Evolutionary conservation across 1,140 invertebrate species (phyloP).

Genomic region (Campoletis sonorensis): DNA sequence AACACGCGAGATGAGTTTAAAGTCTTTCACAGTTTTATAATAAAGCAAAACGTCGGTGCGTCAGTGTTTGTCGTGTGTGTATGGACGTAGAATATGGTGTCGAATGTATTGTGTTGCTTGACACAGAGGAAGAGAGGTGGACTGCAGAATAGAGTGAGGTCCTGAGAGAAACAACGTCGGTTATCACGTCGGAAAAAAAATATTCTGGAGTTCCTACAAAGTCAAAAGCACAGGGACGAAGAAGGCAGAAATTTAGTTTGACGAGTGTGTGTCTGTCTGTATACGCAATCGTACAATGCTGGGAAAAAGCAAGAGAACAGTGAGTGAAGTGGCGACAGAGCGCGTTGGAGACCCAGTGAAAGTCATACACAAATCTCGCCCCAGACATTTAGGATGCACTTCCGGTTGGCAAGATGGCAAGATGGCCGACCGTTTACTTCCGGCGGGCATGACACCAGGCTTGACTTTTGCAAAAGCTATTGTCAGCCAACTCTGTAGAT

Average conservation of each 20-base stretch:
- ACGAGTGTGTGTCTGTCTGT: background rate
- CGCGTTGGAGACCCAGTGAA: slow-evolving; percentile 3
- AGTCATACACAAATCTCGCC: slow-evolving; percentile 63
- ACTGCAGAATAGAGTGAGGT: background rate
- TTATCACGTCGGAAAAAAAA: slow-evolving; percentile 31
- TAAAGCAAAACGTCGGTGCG: slow-evolving; percentile 15
- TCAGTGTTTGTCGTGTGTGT: background rate
- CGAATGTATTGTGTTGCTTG: background rate
- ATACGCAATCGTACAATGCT: slow-evolving; percentile 4
- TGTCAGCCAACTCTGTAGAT: slow-evolving; percentile 58
- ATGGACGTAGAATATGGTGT: background rate
- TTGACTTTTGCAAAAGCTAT: slow-evolving; percentile 58
- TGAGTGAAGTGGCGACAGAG: slow-evolving; percentile 20
- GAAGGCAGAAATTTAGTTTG: slow-evolving; percentile 22
- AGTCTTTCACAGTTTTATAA: slow-evolving; percentile 13
- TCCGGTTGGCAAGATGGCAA: slow-evolving; percentile 67
- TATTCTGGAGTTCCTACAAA: background rate
- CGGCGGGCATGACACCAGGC: slow-evolving; percentile 52
- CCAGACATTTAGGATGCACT: slow-evolving; percentile 67
- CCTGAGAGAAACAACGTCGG: background rate
- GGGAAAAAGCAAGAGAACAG: slow-evolving; percentile 8
- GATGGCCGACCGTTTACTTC: slow-evolving; percentile 67
- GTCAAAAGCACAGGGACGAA: background rate
- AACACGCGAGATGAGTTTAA: slow-evolving; percentile 26
- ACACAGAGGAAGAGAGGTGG: background rate